Base-by-base conservation (phyloP, 2,888 invertebrate species). In the Crepidodera aurea region DNA sequence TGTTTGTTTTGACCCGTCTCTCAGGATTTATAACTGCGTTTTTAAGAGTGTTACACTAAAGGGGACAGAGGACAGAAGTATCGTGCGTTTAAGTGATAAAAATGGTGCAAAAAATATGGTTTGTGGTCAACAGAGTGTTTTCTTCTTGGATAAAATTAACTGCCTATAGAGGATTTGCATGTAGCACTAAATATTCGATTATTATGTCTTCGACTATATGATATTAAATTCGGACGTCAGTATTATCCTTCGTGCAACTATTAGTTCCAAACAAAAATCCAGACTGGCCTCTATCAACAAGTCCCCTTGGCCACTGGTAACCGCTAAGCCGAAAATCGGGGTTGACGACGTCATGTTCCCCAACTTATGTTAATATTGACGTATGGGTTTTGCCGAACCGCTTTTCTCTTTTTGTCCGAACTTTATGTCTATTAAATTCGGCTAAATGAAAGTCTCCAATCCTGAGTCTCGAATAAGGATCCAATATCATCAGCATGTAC, bases 351-450 rank as follows among this genome's bases (percentile, higher is more conserved):
- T 13, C 40, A n/a, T 16, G 7, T 76, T 75, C 72, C 74, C 71
- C 70, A 71, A 73, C 75, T 75, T 76, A 73, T 75, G 76, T 74
- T 75, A 78, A 78, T 78, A 78, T 77, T 77, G 78, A 78, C 77
- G 73, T 69, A 75, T 68, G 73, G 75, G 72, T 73, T 77, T 72
- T 65, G 64, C 16, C 16, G 42, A 15, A 42, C 42, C 16, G 7
- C 42, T 10, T 42, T 19, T 65, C 72, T 73, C 71, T 72, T 72
- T 73, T 68, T 71, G 68, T 70, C 73, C 70, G 68, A 65, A 70
- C 73, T 74, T 67, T 64, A 56, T 42, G 15, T 42, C 70, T 73
- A 75, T 75, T 75, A 74, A 73, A 73, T 72, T 71, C 73, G 65
- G 67, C 62, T 66, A 69, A 55, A 55, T 72, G 71, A 72, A 71